Conservation (phyloP, 2,113 vertebrate genomes). For the Coreoperca whiteheadi region DNA sequence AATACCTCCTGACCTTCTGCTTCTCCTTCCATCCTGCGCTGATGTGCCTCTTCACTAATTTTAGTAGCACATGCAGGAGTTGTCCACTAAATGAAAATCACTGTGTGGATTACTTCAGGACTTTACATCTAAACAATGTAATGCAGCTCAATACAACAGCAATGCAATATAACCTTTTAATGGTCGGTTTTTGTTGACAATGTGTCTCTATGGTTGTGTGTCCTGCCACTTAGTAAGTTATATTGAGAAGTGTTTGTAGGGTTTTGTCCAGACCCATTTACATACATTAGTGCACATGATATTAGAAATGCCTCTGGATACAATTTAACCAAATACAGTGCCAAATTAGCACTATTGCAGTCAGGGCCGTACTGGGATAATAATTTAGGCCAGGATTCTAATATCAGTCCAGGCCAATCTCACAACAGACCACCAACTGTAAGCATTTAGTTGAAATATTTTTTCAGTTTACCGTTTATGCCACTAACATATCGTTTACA, state of each 20-base stretch:
- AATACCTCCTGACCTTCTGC: conserved; percentile 29
- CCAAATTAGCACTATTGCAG: neutral
- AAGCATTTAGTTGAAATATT: no score
- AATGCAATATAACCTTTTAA: conserved; percentile 8
- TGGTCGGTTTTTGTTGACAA: neutral
- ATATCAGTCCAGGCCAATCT: no score
- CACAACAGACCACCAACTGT: no score
- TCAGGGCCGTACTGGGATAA: no score
- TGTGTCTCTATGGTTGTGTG: neutral
- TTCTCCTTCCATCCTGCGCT: conserved; percentile 11
- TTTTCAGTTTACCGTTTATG: no score
- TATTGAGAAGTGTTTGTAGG: neutral
- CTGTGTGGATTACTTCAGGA: conserved; percentile 16
- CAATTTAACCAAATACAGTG: neutral
- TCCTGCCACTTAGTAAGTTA: neutral
- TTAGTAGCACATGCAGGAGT: conserved; percentile 34
- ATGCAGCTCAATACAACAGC: neutral
- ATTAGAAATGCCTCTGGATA: conserved; percentile 8
- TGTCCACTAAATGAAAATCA: conserved; percentile 62
- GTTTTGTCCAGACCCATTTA: conserved; percentile 2
- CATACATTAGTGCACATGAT: neutral
- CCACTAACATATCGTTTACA: no score
- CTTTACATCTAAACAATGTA: conserved; percentile 9
- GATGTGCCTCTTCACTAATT: conserved; percentile 54
- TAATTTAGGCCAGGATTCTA: no score